phyloP scores from a whole-genome alignment of 2,888 invertebrate species.

The Hirtodrosophila duncani region DNA sequence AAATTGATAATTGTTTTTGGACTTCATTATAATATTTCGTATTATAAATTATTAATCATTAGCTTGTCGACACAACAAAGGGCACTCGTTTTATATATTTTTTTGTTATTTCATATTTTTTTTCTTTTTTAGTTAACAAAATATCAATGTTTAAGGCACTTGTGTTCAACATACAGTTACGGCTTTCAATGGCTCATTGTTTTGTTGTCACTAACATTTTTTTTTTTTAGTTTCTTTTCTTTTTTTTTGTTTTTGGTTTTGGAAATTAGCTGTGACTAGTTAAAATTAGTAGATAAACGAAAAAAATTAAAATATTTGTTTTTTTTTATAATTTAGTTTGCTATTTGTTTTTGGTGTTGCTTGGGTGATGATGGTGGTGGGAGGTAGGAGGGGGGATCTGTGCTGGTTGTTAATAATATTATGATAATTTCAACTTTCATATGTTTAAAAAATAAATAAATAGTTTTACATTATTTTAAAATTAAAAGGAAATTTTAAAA shows the following conservation, averaged over 20 bases:
- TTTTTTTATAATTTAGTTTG: constrained; percentile 37
- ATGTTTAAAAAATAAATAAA: constrained; percentile 68
- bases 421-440: constrained; percentile 67
- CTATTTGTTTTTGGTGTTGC: constrained; percentile 31
- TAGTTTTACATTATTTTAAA: constrained; percentile 64
- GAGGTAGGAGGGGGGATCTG: constrained; percentile 14
- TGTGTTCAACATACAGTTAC: constrained; percentile 35
- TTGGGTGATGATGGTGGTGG: constrained; percentile 24
- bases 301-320: constrained; percentile 38
- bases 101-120: constrained; percentile 9
- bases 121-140: constrained; percentile 39
- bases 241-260: constrained; percentile 41
- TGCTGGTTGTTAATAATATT: constrained; percentile 38
- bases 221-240: constrained; percentile 16
- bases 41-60: constrained; percentile 29
- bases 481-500: constrained; percentile 55
- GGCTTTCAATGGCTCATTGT: constrained; percentile 23
- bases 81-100: constrained; percentile 33
- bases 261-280: constrained; percentile 73
- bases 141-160: constrained; percentile 62
- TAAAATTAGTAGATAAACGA: constrained; percentile 69
- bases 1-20: constrained; percentile 34
- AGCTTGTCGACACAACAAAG: constrained; percentile 40
- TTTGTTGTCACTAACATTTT: constrained; percentile 5
- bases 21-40: constrained; percentile 31